Evolutionary conservation across 1,140 invertebrate genomes (phyloP), one percentile per base, ranked within the genome.

Genomic region (Euwallacea similis): DNA sequence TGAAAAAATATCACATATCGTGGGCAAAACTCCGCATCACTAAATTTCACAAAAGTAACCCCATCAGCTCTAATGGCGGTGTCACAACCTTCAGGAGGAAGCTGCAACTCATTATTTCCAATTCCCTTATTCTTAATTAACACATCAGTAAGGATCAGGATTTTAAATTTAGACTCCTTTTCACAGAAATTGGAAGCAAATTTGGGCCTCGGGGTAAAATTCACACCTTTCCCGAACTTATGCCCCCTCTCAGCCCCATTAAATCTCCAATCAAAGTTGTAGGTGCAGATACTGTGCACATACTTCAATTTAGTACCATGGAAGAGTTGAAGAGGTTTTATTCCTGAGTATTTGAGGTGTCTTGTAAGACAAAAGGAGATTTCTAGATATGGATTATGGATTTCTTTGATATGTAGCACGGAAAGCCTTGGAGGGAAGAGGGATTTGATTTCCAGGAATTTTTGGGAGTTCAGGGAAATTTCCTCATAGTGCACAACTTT

Each of bases 21-120:
- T 8, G 79, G 79, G 72, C 78, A 79, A 74, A 79, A 81, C 70
- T 81, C 80, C 67, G 74, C 72, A 56, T 81, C 79, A 50, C 59
- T 60, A 69, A 77, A 81, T 71, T 81, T 81, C 2, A 81, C 80
- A 50, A 74, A 46, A 33, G 77, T 76, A 58, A 75, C 59, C 8
- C 13, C 21, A 70, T 78, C 47, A 47, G 44, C 43, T 54, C 58
- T 78, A 46, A 66, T 50, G 46, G 70, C 67, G 7, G 78, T 79
- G 67, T 81, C 79, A 71, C 59, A 77, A 33, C 68, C 70, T 33
- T 59, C 15, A 15, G 61, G 63, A 41, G 76, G 76, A 13, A 76
- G n/a, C 11, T 21, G 15, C 59, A 72, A 62, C 65, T 72, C 21
- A 33, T 42, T 7, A 3, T 46, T 53, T 9, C 76, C 74, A 7